Evolutionary conservation across 2,797 vertebrate genomes (phyloP).

Genomic region (Podarcis lilfordi): DNA sequence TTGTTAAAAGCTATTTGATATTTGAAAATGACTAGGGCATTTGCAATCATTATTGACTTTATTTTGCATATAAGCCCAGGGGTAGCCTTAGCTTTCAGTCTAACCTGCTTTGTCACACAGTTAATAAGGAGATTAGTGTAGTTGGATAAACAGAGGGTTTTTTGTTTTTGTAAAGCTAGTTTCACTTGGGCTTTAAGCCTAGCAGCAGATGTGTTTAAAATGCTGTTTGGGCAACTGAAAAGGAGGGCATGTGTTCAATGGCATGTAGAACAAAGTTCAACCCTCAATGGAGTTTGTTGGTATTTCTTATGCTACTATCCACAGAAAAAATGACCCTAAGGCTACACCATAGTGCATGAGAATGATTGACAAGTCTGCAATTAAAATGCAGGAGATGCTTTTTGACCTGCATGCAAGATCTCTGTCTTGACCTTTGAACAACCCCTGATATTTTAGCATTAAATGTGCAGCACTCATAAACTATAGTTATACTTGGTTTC

Average conservation of each 20-base stretch:
- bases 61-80: background rate
- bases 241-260: constrained; percentile 23
- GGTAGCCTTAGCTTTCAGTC: background rate
- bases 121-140: background rate
- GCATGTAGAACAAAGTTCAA: constrained; percentile 17
- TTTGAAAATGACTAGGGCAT: background rate
- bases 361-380: constrained; percentile 33
- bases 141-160: background rate
- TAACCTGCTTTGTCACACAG: background rate
- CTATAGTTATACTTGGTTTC: background rate
- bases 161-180: too few species aligned
- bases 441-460: constrained; percentile 58
- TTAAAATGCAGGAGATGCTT: constrained; percentile 36
- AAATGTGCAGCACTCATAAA: constrained; percentile 54
- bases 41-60: background rate
- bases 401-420: constrained; percentile 41
- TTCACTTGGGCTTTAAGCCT: background rate
- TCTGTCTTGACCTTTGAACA: constrained; percentile 67
- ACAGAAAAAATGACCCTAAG: background rate
- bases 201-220: constrained; percentile 28
- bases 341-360: constrained; percentile 26
- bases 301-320: constrained; percentile 3
- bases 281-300: background rate
- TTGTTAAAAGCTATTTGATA: background rate
- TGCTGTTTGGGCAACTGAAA: background rate